A percentile compares a stretch with the other conserved stretches of the same genome.
Conservation (phyloP, 2,797 vertebrate species). For the Dicrostonyx torquatus region DNA sequence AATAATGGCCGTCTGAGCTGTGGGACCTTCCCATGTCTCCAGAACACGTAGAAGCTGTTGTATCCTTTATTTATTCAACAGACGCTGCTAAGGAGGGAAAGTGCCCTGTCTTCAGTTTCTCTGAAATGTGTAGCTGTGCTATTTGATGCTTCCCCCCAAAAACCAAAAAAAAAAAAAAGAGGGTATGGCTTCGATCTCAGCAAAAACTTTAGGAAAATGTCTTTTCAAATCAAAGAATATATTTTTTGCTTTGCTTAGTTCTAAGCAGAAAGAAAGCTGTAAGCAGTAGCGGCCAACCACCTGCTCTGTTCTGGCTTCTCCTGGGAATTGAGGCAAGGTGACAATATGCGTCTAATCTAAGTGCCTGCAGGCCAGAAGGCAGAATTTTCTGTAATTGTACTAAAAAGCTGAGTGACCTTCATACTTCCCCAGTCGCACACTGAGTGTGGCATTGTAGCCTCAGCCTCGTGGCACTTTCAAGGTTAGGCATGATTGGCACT, state of each 20-base stretch:
- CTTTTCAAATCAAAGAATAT: constrained; percentile 20
- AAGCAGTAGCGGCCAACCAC: not conserved
- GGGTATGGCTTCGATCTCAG: constrained; percentile 5
- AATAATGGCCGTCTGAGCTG: not conserved
- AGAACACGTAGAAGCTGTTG: not conserved
- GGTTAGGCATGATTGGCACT: not conserved
- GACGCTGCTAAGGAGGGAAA: constrained; percentile 10
- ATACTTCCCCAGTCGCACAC: not conserved
- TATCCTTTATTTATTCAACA: not conserved
- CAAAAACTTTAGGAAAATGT: constrained; percentile 44
- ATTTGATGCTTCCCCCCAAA: not conserved
- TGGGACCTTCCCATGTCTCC: not conserved
- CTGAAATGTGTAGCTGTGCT: constrained; percentile 4
- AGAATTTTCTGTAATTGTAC: constrained; percentile 1
- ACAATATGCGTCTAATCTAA: not conserved
- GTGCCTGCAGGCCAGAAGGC: not conserved
- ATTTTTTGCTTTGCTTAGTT: constrained; percentile 62
- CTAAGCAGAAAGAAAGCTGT: constrained; percentile 26
- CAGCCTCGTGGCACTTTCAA: not conserved
- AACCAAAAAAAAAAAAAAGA: not conserved
- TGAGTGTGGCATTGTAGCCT: not conserved
- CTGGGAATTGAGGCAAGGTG: not conserved
- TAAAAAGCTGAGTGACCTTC: constrained; percentile 19
- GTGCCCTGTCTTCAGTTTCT: constrained; percentile 19
- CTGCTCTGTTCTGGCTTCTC: not conserved